Percentiles rank a stretch among this genome's conserved stretches.
Conservation (phyloP, 2,113 vertebrate species). For the Eleginops maclovinus region DNA sequence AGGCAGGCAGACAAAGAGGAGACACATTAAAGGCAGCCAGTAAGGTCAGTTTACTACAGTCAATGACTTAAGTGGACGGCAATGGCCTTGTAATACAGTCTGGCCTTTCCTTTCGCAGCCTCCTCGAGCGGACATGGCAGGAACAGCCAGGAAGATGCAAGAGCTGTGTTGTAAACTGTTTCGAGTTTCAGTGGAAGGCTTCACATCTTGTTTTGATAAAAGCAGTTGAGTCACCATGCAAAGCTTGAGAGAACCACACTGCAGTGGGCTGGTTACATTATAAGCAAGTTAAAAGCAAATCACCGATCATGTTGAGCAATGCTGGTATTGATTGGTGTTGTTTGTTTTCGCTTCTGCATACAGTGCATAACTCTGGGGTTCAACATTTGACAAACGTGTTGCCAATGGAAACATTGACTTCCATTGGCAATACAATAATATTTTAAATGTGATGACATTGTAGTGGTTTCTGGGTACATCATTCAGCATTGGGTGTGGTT, state of each 20-base stretch:
- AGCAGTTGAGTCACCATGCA: slow-evolving; percentile 17
- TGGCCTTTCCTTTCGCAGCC: slow-evolving; percentile 67
- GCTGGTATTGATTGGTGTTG: slow-evolving; percentile 10
- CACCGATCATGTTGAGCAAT: slow-evolving; percentile 43
- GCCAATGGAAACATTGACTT: background rate
- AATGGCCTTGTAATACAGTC: slow-evolving; percentile 75
- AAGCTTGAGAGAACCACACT: background rate
- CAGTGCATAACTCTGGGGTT: background rate
- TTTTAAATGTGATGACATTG: background rate
- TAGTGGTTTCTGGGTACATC: no score
- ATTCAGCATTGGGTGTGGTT: no score
- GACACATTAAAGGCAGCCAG: slow-evolving; percentile 82
- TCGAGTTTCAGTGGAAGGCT: slow-evolving; percentile 38
- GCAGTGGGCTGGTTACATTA: slow-evolving; percentile 7
- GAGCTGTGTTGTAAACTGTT: slow-evolving; percentile 53
- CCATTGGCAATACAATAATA: background rate
- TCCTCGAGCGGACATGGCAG: slow-evolving; percentile 54
- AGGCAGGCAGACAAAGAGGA: slow-evolving; percentile 82
- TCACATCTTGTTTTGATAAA: slow-evolving; percentile 37
- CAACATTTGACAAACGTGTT: background rate
- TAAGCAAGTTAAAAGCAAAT: background rate
- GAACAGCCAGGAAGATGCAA: slow-evolving; percentile 46
- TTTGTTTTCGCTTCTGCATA: slow-evolving; percentile 30
- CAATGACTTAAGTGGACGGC: slow-evolving; percentile 84
- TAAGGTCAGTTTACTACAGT: slow-evolving; percentile 86